phyloP scores from a whole-genome alignment of 2,888 invertebrate species.

The Automeris io region DNA sequence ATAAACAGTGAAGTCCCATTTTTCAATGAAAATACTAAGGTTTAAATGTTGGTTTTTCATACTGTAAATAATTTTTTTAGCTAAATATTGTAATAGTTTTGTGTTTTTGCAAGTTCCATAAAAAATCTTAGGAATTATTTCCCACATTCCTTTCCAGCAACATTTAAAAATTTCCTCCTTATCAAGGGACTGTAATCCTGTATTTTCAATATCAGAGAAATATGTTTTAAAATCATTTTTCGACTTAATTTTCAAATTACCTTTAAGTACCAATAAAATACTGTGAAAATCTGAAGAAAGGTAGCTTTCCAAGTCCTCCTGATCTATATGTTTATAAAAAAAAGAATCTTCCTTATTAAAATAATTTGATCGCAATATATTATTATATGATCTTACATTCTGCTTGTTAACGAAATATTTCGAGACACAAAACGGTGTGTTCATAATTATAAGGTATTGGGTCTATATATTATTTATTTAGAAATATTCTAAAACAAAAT shows the following conservation, averaged over 20 bases:
- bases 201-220: slow-evolving; percentile 23
- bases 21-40: slow-evolving; percentile 29
- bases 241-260: slow-evolving; percentile 33
- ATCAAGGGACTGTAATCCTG: slow-evolving; percentile 29
- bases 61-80: slow-evolving; percentile 41
- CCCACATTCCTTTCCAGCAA: slow-evolving; percentile 36
- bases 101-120: slow-evolving; percentile 47
- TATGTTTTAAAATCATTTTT: slow-evolving; percentile 48
- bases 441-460: too few relatives aligned
- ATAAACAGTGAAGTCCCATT: slow-evolving; percentile 43
- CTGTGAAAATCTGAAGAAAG: slow-evolving; percentile 27
- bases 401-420: slow-evolving; percentile 59
- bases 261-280: slow-evolving; percentile 31
- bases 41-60: slow-evolving; percentile 58
- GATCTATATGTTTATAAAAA: slow-evolving; percentile 31
- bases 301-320: slow-evolving; percentile 31
- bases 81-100: slow-evolving; percentile 43
- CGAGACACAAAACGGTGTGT: slow-evolving; percentile 42
- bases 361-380: slow-evolving; percentile 38
- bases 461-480: background rate
- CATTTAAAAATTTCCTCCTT: slow-evolving; percentile 40
- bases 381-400: slow-evolving; percentile 52
- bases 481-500: background rate
- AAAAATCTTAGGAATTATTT: slow-evolving; percentile 48
- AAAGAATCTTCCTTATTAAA: slow-evolving; percentile 29